phyloP scores from a whole-genome alignment of 2,113 vertebrate genomes.

The Notothenia rossii region DNA sequence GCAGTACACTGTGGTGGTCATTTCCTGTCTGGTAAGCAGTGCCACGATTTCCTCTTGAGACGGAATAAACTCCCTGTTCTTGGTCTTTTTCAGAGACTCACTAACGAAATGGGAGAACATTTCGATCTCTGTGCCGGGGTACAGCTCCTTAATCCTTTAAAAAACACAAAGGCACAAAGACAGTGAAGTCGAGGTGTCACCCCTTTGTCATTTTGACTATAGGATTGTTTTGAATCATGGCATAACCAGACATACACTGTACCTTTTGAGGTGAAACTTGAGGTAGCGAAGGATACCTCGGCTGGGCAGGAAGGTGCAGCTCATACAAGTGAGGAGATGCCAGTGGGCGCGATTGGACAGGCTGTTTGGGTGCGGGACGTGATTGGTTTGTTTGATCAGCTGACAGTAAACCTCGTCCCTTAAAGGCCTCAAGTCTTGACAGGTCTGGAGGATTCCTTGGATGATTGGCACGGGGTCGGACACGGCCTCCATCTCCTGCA shows the following conservation, averaged over 20 bases:
- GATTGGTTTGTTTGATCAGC: slow-evolving; percentile 95
- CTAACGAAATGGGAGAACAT: slow-evolving; percentile 89
- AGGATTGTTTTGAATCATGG: not conserved
- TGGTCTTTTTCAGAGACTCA: slow-evolving; percentile 93
- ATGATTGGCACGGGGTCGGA: slow-evolving; percentile 93
- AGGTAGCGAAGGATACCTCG: slow-evolving; percentile 92
- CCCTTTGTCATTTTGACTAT: not conserved
- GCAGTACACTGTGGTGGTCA: slow-evolving; percentile 91
- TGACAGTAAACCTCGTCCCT: slow-evolving; percentile 95
- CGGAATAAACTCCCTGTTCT: slow-evolving; percentile 91
- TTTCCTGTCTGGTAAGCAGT: slow-evolving; percentile 86
- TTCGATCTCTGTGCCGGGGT: slow-evolving; percentile 90
- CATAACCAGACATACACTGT: not conserved
- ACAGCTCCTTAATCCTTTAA: slow-evolving; percentile 89
- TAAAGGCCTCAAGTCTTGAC: slow-evolving; percentile 90
- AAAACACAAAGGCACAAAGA: not conserved
- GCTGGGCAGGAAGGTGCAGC: slow-evolving; percentile 92
- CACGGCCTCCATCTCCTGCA: slow-evolving; percentile 93
- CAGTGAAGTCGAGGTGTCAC: not conserved
- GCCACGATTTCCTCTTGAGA: slow-evolving; percentile 94
- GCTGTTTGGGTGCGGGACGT: slow-evolving; percentile 91
- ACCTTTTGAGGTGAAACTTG: slow-evolving; percentile 94
- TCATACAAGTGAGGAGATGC: slow-evolving; percentile 93
- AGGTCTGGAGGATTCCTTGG: slow-evolving; percentile 94
- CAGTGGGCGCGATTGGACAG: slow-evolving; percentile 87